Percentiles rank a stretch among this genome's conserved stretches.
Conservation (phyloP, 2,888 invertebrate species). For the Mesopsocus fuscifrons region DNA sequence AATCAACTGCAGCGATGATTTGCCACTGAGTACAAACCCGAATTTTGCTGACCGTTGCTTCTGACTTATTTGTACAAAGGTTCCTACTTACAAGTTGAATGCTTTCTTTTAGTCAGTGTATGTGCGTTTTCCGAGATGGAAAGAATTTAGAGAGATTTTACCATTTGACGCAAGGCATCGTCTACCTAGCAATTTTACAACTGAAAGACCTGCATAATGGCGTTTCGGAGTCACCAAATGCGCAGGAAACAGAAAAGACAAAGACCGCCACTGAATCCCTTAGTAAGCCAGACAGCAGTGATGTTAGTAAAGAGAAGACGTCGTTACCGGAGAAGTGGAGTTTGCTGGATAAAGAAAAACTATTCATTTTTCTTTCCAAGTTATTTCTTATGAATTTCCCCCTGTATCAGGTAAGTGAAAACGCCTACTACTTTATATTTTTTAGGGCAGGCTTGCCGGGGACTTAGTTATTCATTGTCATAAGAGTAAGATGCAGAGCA, state of each 20-base stretch:
- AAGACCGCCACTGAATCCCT: slow-evolving; percentile 16
- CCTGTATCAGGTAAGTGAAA: slow-evolving; percentile 70
- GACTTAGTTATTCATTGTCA: too few species aligned
- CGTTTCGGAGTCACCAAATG: slow-evolving; percentile 18
- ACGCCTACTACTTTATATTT: slow-evolving; percentile 33
- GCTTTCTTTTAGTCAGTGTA: slow-evolving; percentile 61
- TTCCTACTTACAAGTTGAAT: too few species aligned
- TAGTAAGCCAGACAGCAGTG: slow-evolving; percentile 21
- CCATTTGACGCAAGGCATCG: slow-evolving; percentile 68
- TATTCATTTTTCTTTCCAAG: slow-evolving; percentile 75
- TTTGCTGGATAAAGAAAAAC: slow-evolving; percentile 36
- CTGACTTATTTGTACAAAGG: too few species aligned
- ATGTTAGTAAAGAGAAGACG: slow-evolving; percentile 9
- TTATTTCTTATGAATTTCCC: slow-evolving; percentile 77
- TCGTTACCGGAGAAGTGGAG: slow-evolving; percentile 2
- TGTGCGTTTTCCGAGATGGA: slow-evolving; percentile 83
- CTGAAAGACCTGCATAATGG: slow-evolving; percentile 32
- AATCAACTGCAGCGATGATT: too few species aligned
- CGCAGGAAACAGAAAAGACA: slow-evolving; percentile 21
- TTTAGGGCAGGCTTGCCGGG: not conserved
- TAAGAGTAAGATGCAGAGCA: too few species aligned
- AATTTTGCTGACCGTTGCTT: too few species aligned
- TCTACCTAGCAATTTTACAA: slow-evolving; percentile 65
- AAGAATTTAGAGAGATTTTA: slow-evolving; percentile 87
- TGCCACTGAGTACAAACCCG: too few species aligned